Evolutionary conservation across 2,113 vertebrate genomes (phyloP).

Genomic region (Axis porcinus): DNA sequence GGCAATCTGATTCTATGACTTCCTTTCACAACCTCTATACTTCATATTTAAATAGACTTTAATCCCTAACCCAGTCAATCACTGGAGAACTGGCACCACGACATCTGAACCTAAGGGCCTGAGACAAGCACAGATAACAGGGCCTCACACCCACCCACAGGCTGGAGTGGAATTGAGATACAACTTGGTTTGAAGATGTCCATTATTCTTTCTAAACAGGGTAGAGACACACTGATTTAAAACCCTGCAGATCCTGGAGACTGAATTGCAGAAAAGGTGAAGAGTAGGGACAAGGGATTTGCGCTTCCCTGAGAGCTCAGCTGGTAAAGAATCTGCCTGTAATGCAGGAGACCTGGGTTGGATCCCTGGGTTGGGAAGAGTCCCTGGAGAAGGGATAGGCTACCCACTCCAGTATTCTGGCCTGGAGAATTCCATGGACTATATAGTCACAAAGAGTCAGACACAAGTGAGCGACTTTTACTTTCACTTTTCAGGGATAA

Average conservation of each 20-base stretch:
- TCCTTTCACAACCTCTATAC: not conserved
- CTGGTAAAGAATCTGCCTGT: not conserved
- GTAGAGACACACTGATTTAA: not conserved
- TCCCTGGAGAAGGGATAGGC: not conserved
- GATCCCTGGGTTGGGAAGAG: not conserved
- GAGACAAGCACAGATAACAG: not conserved
- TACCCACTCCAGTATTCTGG: not conserved
- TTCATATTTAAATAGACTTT: not conserved
- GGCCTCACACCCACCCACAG: not conserved
- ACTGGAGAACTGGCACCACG: not conserved
- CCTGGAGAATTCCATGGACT: not conserved
- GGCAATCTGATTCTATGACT: not conserved
- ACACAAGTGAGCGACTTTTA: not conserved
- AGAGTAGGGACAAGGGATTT: not conserved
- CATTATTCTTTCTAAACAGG: conserved; percentile 22
- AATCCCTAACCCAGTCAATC: not conserved
- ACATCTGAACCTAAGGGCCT: not conserved
- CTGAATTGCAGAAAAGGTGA: not conserved
- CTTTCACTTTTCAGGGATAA: not conserved
- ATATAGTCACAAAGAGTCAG: not conserved
- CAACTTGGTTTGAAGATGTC: conserved; percentile 24
- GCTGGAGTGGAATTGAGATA: not conserved
- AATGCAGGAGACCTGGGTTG: not conserved
- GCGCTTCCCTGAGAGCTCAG: not conserved
- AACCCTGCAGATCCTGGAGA: not conserved